A percentile compares a stretch with the other conserved stretches of the same genome.
These are phyloP conservation scores for Anseranas semipalmata DNA, from an alignment of 2,113 vertebrate species.

Conservation along the genomic window DNA sequence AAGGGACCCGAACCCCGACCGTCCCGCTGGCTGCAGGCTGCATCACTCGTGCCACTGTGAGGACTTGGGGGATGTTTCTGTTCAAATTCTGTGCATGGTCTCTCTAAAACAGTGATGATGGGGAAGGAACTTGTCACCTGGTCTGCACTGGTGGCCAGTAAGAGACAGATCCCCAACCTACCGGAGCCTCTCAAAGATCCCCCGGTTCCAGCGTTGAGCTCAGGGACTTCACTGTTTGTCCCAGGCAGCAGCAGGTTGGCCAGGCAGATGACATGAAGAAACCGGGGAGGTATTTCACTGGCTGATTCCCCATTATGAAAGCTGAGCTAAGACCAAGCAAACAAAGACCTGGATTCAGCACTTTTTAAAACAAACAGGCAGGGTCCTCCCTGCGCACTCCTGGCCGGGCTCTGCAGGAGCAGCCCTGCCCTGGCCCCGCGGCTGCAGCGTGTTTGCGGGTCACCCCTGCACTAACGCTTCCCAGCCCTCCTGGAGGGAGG, in stretches of 20 bases:
- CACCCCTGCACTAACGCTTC: fast-evolving
- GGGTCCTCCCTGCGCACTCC: not conserved
- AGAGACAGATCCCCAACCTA: not conserved
- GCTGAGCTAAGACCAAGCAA: not conserved
- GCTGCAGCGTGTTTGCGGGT: fast-evolving
- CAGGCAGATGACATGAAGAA: not conserved
- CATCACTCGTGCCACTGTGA: not conserved
- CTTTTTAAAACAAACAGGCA: not conserved
- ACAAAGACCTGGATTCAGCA: not conserved
- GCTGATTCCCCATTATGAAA: not conserved
- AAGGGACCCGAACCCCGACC: not conserved
- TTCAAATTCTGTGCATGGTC: not conserved
- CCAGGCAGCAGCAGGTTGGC: not conserved
- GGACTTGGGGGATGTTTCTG: not conserved
- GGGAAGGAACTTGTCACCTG: not conserved
- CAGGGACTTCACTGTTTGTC: not conserved
- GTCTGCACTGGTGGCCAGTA: not conserved
- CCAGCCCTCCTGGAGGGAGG: not conserved
- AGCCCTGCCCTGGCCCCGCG: not conserved
- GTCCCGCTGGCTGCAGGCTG: not conserved
- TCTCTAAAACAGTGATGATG: not conserved
- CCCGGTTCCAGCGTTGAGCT: not conserved
- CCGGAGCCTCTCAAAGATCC: not conserved
- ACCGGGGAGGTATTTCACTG: not conserved
- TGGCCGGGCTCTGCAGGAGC: not conserved